phyloP scores from a whole-genome alignment of 2,113 vertebrate genomes.

The Bubo bubo region DNA sequence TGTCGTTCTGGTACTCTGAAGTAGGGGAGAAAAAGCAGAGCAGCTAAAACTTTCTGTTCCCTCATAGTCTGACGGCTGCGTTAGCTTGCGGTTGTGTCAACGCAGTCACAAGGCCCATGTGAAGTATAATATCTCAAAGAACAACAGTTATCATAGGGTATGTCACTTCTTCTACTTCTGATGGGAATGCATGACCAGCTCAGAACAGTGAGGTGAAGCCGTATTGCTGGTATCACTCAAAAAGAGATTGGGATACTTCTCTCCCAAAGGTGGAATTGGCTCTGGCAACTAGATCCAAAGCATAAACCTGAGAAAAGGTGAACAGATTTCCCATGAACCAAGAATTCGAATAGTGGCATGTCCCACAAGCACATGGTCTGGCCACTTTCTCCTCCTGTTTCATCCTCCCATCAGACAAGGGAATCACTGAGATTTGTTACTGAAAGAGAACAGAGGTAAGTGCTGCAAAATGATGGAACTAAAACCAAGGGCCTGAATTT shows the following conservation, averaged over 20 bases:
- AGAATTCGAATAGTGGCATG: not conserved
- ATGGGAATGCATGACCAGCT: not conserved
- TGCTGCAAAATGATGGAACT: not conserved
- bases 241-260: not conserved
- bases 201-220: not conserved
- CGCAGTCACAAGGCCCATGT: not conserved
- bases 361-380: not conserved
- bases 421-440: not conserved
- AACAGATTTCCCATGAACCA: not conserved
- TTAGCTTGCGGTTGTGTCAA: not conserved
- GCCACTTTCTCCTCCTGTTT: not conserved
- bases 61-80: not conserved
- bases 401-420: not conserved
- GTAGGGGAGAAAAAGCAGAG: not conserved
- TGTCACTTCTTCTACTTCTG: not conserved
- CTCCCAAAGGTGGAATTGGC: not conserved
- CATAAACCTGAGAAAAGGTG: not conserved
- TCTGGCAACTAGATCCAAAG: not conserved
- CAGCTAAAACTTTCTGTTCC: not conserved
- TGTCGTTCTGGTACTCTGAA: not conserved
- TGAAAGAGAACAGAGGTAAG: not conserved
- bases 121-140: not conserved
- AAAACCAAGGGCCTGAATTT: not conserved
- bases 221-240: not conserved
- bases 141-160: not conserved